These are phyloP conservation scores for Scolopax rusticola DNA, from an alignment of 2,797 vertebrate species.

Conservation along the genomic window DNA sequence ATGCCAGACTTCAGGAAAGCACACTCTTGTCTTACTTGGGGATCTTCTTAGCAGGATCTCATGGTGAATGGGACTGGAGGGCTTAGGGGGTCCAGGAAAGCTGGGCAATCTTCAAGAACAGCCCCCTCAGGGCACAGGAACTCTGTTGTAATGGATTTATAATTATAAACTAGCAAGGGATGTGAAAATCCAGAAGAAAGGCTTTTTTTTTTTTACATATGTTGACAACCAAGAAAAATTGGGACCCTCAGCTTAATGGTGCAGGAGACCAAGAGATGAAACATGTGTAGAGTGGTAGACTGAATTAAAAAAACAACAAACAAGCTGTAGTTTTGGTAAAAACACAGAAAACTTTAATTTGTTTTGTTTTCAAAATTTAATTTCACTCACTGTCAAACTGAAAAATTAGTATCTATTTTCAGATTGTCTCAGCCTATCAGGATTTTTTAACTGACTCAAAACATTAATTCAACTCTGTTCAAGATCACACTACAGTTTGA, in stretches of 20 bases:
- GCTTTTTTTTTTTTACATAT: fast-evolving
- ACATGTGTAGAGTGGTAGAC: not conserved
- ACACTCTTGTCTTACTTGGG: not conserved
- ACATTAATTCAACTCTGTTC: not conserved
- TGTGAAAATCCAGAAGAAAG: not conserved
- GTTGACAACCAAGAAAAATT: not conserved
- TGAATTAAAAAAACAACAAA: not conserved
- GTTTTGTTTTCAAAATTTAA: not conserved
- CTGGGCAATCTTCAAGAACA: not conserved
- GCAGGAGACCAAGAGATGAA: not conserved
- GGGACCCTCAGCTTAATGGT: not conserved
- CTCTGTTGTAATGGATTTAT: not conserved
- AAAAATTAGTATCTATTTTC: not conserved
- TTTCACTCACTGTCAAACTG: not conserved
- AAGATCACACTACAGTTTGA: too few species aligned
- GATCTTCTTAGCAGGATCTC: not conserved
- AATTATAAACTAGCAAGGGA: not conserved
- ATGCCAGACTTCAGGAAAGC: not conserved
- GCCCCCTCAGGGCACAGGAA: not conserved
- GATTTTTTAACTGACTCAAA: not conserved
- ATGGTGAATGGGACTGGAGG: not conserved
- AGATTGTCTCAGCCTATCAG: not conserved
- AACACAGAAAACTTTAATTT: fast-evolving
- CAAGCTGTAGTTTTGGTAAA: not conserved
- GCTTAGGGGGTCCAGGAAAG: not conserved